Base-by-base conservation (phyloP, 2,797 vertebrate species). In the Calcarius lapponicus region DNA sequence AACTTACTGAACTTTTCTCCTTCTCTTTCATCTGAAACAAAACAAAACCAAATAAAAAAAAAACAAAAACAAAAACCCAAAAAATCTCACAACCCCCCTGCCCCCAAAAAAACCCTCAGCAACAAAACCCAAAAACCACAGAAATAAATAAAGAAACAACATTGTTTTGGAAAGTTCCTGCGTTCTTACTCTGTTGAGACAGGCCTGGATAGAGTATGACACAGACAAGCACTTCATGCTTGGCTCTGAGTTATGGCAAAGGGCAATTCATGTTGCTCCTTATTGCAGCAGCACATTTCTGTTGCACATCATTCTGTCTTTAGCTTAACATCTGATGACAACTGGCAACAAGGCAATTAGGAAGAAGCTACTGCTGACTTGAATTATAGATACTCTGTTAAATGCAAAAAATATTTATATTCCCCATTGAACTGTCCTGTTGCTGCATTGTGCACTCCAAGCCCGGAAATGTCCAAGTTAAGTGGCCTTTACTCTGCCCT, bases 331-430 rank as follows among this genome's bases (percentile, higher is more conserved):
- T 66, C 86, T 93, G 64, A 81, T 94, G 87, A 96, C 91, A 97
- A 90, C 82, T 96, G 95, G 73, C 70, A 94, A 47, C 75, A 93
- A 85, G 76, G 86, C 72, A 91, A 91, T 96, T 94, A 96, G 83
- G 61, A 80, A 81, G 79, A 88, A 58, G 26, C 21, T 78, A 29
- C 61, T 71, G 69, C 53, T 70, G 91, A 50, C 80, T 91, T 69
- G 80, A 91, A 94, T 96, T 95, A 93, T 84, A 91, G 95, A 90
- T 93, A 70, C 16, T 75, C n/a, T 73, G 31, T 90, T 94, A 92
- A 88, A 92, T 86, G 56, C 36, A 91, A 86, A 82, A 42, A 20
- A 3, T 22, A 6, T 89, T 89, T 48, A 38, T 31, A 8, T 50
- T 87, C 40, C 18, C 13, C 24, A 29, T 61, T 86, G 76, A 88